phyloP scores from a whole-genome alignment of 2,113 vertebrate species.

The Fulmarus glacialis region DNA sequence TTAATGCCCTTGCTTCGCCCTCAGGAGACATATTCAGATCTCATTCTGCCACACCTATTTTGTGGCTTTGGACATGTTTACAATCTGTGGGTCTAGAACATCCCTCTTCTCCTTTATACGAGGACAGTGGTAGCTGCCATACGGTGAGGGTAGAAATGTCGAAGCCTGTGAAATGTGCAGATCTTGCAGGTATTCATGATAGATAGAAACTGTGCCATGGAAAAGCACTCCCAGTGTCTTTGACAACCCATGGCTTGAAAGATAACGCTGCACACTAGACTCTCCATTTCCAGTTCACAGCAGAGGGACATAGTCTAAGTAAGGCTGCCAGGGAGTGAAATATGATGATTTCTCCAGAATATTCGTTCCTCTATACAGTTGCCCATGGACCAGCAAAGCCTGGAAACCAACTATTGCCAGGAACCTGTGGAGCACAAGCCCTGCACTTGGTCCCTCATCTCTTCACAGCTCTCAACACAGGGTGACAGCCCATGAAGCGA shows the following conservation, averaged over 20 bases:
- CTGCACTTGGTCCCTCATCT: background rate
- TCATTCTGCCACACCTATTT: background rate
- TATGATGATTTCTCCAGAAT: background rate
- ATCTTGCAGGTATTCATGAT: background rate
- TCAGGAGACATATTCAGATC: background rate
- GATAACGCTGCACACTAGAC: fast-evolving
- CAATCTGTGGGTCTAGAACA: background rate
- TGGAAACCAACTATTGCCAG: background rate
- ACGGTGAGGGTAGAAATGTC: background rate
- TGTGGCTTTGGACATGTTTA: background rate
- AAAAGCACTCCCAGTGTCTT: background rate
- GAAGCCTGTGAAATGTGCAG: background rate
- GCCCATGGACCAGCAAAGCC: background rate
- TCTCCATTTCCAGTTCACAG: background rate
- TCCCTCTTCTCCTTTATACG: background rate
- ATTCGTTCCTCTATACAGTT: background rate
- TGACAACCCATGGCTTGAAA: background rate
- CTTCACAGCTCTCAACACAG: background rate
- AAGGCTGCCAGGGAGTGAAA: background rate
- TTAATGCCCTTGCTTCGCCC: background rate
- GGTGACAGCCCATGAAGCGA: background rate
- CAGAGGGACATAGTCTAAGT: background rate
- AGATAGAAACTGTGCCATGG: background rate
- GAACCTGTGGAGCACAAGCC: background rate
- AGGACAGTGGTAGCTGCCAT: fast-evolving